These are phyloP conservation scores for Sabellastarte sp. DNA, from an alignment of 2,888 invertebrate species.

Conservation along the genomic window DNA sequence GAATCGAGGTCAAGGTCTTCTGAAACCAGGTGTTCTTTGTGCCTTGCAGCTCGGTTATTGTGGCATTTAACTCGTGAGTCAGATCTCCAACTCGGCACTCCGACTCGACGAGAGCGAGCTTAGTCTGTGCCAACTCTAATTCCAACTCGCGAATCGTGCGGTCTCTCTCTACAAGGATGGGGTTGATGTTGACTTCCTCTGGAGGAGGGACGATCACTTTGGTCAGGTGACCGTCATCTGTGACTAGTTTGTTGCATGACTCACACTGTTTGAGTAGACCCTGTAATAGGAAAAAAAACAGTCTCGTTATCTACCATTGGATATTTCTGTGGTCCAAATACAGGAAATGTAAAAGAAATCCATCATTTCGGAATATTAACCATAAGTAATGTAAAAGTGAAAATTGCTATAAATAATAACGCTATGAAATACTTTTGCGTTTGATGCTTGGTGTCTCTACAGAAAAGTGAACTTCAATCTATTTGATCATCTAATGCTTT, in stretches of 20 bases:
- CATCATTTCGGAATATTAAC: no score
- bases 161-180: conserved; percentile 41
- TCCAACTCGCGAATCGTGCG: conserved; percentile 74
- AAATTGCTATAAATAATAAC: no score
- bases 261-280: conserved; percentile 14
- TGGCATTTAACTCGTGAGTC: conserved; percentile 83
- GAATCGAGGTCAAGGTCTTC: conserved; percentile 75
- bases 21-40: conserved; percentile 82
- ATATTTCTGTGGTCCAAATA: no score
- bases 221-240: conserved; percentile 42
- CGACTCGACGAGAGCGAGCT: conserved; percentile 93
- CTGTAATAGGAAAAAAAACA: conserved; percentile 8
- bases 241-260: conserved; percentile 43
- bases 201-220: conserved; percentile 32
- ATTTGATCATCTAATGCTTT: no score
- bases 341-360: no score
- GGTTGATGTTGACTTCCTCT: conserved; percentile 41
- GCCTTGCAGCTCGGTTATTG: conserved; percentile 73
- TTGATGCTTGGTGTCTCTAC: no score
- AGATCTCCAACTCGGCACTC: conserved; percentile 91
- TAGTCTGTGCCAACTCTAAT: conserved; percentile 92
- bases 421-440: no score
- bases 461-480: no score
- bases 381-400: no score
- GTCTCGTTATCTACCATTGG: neutral